Percentiles rank a stretch among this genome's conserved stretches.
Conservation (phyloP, 2,113 vertebrate genomes). For the Dendrocopos noguchii region DNA sequence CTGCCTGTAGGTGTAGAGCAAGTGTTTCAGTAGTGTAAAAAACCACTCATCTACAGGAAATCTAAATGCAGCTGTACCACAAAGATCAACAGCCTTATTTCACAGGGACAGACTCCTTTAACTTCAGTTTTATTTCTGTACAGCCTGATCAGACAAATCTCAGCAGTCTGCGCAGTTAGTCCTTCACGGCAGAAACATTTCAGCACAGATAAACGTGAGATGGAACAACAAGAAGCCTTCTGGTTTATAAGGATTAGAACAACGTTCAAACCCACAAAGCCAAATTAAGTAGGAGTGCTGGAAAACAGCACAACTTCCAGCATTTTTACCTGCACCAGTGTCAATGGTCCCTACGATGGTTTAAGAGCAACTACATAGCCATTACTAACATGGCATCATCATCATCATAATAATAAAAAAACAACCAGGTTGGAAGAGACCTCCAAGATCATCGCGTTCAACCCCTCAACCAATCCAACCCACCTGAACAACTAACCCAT, state of each 20-base stretch:
- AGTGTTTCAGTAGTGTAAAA: background rate
- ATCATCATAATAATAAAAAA: too few species aligned
- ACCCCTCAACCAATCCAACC: too few species aligned
- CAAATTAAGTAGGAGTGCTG: background rate
- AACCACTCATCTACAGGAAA: background rate
- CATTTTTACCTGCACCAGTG: background rate
- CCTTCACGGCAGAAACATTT: background rate
- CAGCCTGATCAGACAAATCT: background rate
- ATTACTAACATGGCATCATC: background rate
- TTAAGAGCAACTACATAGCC: background rate
- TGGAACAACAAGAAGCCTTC: background rate
- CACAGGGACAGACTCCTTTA: background rate
- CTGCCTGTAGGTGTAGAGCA: background rate
- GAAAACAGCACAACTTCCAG: background rate
- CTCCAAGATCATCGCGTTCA: too few species aligned
- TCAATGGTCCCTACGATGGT: background rate
- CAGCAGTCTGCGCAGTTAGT: background rate
- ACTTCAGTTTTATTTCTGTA: background rate
- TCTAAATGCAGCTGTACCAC: background rate
- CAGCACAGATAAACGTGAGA: background rate
- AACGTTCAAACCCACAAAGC: background rate
- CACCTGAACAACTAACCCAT: too few species aligned
- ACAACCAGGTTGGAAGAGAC: too few species aligned
- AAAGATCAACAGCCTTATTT: background rate
- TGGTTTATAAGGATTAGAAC: background rate